phyloP scores from a whole-genome alignment of 1,140 invertebrate species.

The Scaptodrosophila lebanonensis region DNA sequence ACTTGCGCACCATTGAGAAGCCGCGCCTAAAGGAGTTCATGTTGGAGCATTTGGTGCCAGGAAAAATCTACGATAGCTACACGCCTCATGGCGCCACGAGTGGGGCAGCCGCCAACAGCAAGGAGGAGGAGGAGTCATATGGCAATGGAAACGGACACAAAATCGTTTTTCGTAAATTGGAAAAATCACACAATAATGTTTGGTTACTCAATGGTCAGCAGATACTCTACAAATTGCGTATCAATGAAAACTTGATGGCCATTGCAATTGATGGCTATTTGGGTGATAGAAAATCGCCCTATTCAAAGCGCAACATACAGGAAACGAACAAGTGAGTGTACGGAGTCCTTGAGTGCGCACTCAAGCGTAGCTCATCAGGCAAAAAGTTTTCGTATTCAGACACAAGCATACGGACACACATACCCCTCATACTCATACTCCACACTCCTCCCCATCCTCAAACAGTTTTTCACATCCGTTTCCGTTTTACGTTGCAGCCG shows the following conservation, averaged over 20 bases:
- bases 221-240: conserved; percentile 70
- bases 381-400: conserved; percentile 46
- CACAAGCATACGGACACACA: conserved; percentile 75
- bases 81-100: conserved; percentile 1
- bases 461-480: conserved; percentile 6
- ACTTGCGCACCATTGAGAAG: conserved; percentile 78
- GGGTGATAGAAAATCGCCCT: conserved; percentile 73
- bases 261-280: conserved; percentile 76
- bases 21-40: conserved; percentile 79
- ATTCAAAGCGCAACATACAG: conserved; percentile 77
- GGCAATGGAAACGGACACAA: conserved; percentile 77
- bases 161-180: conserved; percentile 77
- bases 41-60: conserved; percentile 80
- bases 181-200: conserved; percentile 79
- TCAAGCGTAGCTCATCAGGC: conserved; percentile 67
- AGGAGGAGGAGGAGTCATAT: conserved; percentile 64
- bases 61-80: conserved; percentile 79
- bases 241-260: conserved; percentile 74
- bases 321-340: conserved; percentile 75
- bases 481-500: conserved; percentile 35
- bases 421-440: no score
- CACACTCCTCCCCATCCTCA: conserved; percentile 75
- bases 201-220: conserved; percentile 76
- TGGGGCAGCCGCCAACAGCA: conserved; percentile 61
- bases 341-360: conserved; percentile 62